These are phyloP conservation scores for Dasysyrphus tricinctus DNA, from an alignment of 2,888 invertebrate species.

Conservation along the genomic window DNA sequence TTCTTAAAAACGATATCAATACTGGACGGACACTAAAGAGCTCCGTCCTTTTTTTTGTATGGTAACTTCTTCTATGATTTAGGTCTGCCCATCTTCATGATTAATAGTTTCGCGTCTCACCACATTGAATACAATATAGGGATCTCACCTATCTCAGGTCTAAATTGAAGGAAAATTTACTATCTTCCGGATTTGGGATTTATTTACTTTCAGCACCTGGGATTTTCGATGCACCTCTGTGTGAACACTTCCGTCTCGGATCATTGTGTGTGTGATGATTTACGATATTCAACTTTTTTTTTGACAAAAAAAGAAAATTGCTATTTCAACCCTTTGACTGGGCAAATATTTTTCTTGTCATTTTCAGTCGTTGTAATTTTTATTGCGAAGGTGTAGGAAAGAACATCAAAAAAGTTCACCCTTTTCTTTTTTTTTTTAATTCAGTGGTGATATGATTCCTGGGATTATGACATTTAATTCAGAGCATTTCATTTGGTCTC, in stretches of 20 bases:
- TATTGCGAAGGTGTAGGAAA: conserved; percentile 69
- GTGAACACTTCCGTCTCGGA: conserved; percentile 50
- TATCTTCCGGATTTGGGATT: conserved; percentile 56
- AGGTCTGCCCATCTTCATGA: conserved; percentile 47
- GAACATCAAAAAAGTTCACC: conserved; percentile 27
- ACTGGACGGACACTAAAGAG: neutral
- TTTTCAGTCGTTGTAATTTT: conserved; percentile 40
- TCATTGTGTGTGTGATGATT: conserved; percentile 58
- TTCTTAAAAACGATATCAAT: conserved; percentile 18
- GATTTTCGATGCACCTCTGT: conserved; percentile 39
- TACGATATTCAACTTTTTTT: conserved; percentile 60
- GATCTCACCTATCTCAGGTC: conserved; percentile 28
- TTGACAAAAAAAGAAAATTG: conserved; percentile 29
- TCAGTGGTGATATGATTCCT: conserved; percentile 53
- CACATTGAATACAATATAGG: conserved; percentile 24
- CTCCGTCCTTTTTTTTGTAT: neutral
- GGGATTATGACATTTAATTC: conserved; percentile 74
- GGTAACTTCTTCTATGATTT: conserved; percentile 16
- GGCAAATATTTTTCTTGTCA: conserved; percentile 66
- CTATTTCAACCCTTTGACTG: conserved; percentile 19
- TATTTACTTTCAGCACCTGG: conserved; percentile 71
- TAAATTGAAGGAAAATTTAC: conserved; percentile 61
- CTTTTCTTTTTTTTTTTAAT: conserved; percentile 46
- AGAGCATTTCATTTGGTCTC: conserved; percentile 45
- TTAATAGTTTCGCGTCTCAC: conserved; percentile 63